Evolutionary conservation across 1,140 invertebrate species (phyloP).

Genomic region (Atopsyche davidsoni): DNA sequence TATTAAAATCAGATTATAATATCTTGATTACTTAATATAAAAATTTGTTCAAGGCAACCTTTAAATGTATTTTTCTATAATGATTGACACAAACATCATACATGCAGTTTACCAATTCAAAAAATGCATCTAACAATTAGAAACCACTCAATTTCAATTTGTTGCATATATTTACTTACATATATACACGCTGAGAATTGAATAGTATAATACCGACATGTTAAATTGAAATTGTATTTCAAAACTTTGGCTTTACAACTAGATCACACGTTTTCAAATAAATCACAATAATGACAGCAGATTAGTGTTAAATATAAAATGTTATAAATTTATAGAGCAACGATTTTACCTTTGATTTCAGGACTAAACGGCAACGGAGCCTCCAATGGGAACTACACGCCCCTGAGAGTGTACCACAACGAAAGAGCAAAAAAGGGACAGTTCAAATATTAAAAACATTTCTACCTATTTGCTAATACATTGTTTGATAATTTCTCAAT

Average conservation of each 20-base stretch:
- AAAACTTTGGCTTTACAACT: too few species aligned
- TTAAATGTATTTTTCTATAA: too few species aligned
- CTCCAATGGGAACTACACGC: constrained; percentile 62
- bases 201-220: background rate
- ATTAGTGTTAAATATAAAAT: constrained; percentile 5
- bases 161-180: background rate
- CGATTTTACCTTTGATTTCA: constrained; percentile 37
- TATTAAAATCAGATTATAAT: too few species aligned
- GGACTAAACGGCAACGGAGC: constrained; percentile 57
- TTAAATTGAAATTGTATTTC: too few species aligned
- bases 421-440: constrained; percentile 69
- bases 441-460: constrained; percentile 63
- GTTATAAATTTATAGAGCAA: background rate
- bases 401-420: constrained; percentile 70
- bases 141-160: too few species aligned
- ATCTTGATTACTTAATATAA: too few species aligned
- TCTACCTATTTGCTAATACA: too few species aligned
- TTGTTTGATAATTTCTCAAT: too few species aligned
- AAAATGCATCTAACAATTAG: too few species aligned
- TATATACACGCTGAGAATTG: background rate
- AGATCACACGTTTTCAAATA: background rate
- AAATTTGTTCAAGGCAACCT: too few species aligned
- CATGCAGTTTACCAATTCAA: too few species aligned
- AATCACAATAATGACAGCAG: background rate
- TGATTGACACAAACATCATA: too few species aligned